These are phyloP conservation scores for Masnerella sp. DNA, from an alignment of 2,888 invertebrate genomes.

Conservation along the genomic window DNA sequence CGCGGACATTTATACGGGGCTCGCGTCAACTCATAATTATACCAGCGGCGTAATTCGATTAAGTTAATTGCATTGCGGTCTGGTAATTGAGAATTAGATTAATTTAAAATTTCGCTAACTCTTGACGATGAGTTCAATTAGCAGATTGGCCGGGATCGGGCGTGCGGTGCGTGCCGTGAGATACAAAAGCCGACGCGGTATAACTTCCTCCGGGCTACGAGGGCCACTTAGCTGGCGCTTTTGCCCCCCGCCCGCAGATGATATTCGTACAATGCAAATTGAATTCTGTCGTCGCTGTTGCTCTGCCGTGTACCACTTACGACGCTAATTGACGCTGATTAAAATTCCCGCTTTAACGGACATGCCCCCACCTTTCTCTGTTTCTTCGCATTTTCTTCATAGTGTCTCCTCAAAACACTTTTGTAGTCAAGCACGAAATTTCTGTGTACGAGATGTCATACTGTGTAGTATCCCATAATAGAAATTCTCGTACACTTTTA, in stretches of 20 bases:
- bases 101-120: constrained; percentile 73
- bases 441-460: too few relatives aligned
- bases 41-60: constrained; percentile 72
- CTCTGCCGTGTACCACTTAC: constrained; percentile 64
- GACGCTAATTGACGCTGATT: constrained; percentile 71
- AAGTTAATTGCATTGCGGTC: constrained; percentile 70
- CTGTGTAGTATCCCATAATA: too few relatives aligned
- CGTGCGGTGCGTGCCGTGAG: constrained; percentile 29
- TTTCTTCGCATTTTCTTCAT: constrained; percentile 22
- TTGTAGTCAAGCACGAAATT: neutral
- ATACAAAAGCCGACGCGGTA: constrained; percentile 38
- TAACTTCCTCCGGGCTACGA: constrained; percentile 51
- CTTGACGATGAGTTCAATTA: constrained; percentile 65
- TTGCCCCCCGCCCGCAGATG: constrained; percentile 52
- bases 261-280: constrained; percentile 65
- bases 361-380: constrained; percentile 56
- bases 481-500: too few relatives aligned
- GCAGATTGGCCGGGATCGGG: constrained; percentile 61
- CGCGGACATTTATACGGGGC: constrained; percentile 29
- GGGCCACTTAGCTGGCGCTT: constrained; percentile 55
- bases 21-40: constrained; percentile 67
- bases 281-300: constrained; percentile 64
- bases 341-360: constrained; percentile 66
- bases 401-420: neutral
- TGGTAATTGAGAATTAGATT: constrained; percentile 74